Evolutionary conservation across 2,113 vertebrate genomes (phyloP), one percentile per base, ranked within the genome.

Genomic region (Pomatorhinus ruficollis): DNA sequence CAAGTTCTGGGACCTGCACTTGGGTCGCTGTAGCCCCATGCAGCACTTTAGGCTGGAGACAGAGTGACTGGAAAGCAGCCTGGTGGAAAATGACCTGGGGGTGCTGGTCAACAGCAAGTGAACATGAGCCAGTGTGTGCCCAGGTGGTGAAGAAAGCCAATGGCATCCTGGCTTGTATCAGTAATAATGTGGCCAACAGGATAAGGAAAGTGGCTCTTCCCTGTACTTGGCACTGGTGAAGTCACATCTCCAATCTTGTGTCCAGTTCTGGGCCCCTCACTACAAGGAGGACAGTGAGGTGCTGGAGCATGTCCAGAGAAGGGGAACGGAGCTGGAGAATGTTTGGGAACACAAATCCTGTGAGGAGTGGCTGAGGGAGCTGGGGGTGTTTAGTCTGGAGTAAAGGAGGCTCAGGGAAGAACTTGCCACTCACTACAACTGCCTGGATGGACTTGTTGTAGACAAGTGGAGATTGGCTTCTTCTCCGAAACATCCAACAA

Each of bases 41-140:
- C 16, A 37, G 33, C 1, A 1, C 10, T 25, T 16, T 5, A 30
- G 45, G 16, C 19, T 28, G 9, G 24, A 42, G 11, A 14, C 1
- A 50, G 64, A 59, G 23, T 14, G 14, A 4, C 35, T 53, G 39
- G 47, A 63, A 31, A 72, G 5, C 6, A 7, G 8, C 4, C 6
- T 17, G 7, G 22, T 2, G 0, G 57, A 45, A 63, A 63, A 11
- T 4, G 13, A 31, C 25, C 12, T 53, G 39, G 13, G 8, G 3
- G 12, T 60, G 23, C 20, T 60, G 47, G 33, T 21, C 4, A 5
- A 13, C 33, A 52, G 47, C 8, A 1, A 21, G 2, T 83, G 68
- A 54, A 33, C 27, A 33, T 9, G 33, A 63, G 57, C 22, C 81
- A 72, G 16, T 0, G 42, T 71, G 37, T 52, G 25, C 16, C 8